Base-by-base conservation (phyloP, 2,797 vertebrate genomes). In the Darevskia nairensis region DNA sequence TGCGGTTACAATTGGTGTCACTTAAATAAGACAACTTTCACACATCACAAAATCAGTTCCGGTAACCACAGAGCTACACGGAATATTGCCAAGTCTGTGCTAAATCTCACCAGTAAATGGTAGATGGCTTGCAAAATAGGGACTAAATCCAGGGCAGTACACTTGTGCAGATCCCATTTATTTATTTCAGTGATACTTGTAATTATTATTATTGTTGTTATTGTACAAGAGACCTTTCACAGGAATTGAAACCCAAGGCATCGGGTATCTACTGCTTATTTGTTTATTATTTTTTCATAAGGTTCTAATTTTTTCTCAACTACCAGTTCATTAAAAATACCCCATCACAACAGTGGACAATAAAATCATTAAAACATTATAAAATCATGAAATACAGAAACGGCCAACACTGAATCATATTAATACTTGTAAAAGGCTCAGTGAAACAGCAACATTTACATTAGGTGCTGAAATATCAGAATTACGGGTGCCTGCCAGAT, bases 1-100 rank as follows among this genome's bases (percentile, higher is more conserved):
- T 59, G 71, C 35, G 72, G 71, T 55, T 89, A 92, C 90, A 84
- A 41, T 64, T 35, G 94, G 79, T 89, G 55, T 92, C 75, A 89
- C 32, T 89, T 72, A 71, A 86, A 59, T 44, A 74, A 46, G 39
- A 8, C 25, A 50, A 29, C 4, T 46, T 85, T 17, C 2, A 84
- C 15, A 74, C 76, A 72, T 84, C 68, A 66, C 23, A 85, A 41
- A 69, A 35, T 2, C 25, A 39, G 32, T 61, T 76, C 9, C 15
- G 4, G 2, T n/a, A 55, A 71, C 3, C 6, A 19, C 50, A 55
- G 1, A 32, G 29, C 3, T 81, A n/a, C 35, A 72, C 25, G 32
- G 29, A 10, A 46, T 46, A 75, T 74, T 87, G 17, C 41, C 41
- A 46, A 19, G 29, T 66, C 23, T 21, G 5, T 46, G 61, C 13